Conservation (phyloP, 2,888 invertebrate species). For the Orchesella flavescens region DNA sequence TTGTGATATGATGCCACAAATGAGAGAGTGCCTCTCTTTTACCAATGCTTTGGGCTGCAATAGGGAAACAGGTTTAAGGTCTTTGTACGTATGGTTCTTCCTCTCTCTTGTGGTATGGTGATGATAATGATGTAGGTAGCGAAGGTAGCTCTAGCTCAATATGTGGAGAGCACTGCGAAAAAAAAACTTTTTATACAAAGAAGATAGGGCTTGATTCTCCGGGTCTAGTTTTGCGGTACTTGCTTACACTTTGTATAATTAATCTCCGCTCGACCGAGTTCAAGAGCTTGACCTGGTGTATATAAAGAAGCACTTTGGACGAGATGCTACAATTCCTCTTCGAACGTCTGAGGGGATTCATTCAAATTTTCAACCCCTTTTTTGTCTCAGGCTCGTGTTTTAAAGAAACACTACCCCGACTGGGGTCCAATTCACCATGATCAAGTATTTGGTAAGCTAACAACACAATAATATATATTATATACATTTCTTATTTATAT, state of each 20-base stretch:
- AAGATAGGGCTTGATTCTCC: slow-evolving; percentile 55
- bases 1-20: too few species aligned
- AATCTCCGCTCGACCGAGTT: slow-evolving; percentile 72
- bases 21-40: too few species aligned
- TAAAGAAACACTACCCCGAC: slow-evolving; percentile 65
- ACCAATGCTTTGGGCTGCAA: slow-evolving; percentile 9
- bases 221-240: slow-evolving; percentile 70
- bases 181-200: background rate
- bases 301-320: slow-evolving; percentile 71
- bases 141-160: background rate
- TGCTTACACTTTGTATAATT: slow-evolving; percentile 70
- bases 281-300: slow-evolving; percentile 72
- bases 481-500: slow-evolving; percentile 16
- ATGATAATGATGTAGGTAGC: background rate
- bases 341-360: slow-evolving; percentile 70
- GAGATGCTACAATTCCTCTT: slow-evolving; percentile 71
- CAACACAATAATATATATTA: background rate
- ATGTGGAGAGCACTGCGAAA: background rate
- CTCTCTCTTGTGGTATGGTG: slow-evolving; percentile 35
- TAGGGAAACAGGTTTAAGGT: slow-evolving; percentile 71
- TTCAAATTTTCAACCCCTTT: slow-evolving; percentile 44
- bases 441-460: slow-evolving; percentile 72
- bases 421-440: slow-evolving; percentile 70
- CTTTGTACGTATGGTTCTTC: slow-evolving; percentile 69
- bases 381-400: slow-evolving; percentile 68